phyloP scores from a whole-genome alignment of 2,113 vertebrate genomes.

The Hiodon alosoides region DNA sequence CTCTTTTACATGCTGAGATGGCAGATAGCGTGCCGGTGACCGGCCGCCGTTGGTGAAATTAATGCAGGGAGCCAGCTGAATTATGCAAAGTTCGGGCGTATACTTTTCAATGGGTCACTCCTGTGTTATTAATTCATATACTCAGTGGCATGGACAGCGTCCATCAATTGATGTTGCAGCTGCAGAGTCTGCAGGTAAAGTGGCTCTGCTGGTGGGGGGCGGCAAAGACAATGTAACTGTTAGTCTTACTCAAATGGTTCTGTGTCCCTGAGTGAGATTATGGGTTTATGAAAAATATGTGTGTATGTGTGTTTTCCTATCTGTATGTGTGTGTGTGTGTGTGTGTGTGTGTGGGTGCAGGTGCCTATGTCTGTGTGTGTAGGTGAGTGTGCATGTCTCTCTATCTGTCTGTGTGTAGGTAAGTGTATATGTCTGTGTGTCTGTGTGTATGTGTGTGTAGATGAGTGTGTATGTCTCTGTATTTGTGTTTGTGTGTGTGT shows the following conservation, averaged over 20 bases:
- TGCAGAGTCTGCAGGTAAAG: constrained; percentile 35
- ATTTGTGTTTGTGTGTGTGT: too few species aligned
- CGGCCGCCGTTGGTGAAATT: constrained; percentile 45
- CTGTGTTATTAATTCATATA: neutral
- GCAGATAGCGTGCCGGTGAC: constrained; percentile 42
- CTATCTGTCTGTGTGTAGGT: too few species aligned
- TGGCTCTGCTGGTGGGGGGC: constrained; percentile 29
- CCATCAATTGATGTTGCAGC: constrained; percentile 40
- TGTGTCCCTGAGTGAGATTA: constrained; percentile 62
- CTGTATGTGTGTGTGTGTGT: constrained; percentile 25
- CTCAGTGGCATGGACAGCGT: constrained; percentile 38
- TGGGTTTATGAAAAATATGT: constrained; percentile 50
- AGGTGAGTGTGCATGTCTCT: too few species aligned
- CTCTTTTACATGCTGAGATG: constrained; percentile 16
- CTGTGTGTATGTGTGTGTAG: too few species aligned
- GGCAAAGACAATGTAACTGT: constrained; percentile 52
- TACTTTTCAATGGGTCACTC: constrained; percentile 29
- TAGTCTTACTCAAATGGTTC: constrained; percentile 53
- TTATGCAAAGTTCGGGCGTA: constrained; percentile 45
- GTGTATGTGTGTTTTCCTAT: constrained; percentile 23
- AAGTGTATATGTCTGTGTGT: too few species aligned
- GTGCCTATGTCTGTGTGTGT: too few species aligned
- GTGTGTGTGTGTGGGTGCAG: constrained; percentile 31
- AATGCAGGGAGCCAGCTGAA: constrained; percentile 44
- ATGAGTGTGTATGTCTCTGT: too few species aligned